Base-by-base conservation (phyloP, 1,140 invertebrate genomes). In the Hermetia illucens region DNA sequence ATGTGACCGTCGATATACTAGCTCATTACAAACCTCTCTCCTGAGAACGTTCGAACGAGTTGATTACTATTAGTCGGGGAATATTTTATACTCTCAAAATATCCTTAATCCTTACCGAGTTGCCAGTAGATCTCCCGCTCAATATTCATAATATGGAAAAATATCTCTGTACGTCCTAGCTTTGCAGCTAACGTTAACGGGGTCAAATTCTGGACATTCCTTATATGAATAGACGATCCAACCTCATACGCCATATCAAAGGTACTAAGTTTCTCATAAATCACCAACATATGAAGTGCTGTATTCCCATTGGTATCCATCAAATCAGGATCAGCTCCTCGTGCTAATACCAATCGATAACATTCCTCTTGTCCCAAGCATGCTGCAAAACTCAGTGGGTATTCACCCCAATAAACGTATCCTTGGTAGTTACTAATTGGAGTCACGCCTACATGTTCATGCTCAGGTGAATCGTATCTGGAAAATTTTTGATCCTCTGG, bases 341-440 rank as follows among this genome's bases (percentile, higher is more conserved):
- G 80, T 0, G 92, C 88, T 25, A 96, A 58, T 38, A 98, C 85
- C 44, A 98, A 67, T 6, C 94, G 71, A 49, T 94, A 96, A 58
- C 91, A 95, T 59, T 98, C 94, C 57, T 96, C 92, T 65, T 98
- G 94, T 2, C 87, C 87, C 1, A 97, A 67, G 59, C 93, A 97
- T 0, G 93, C 93, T 3, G 94, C 92, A 66, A 98, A 98, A 35
- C 79, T 80, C 10, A 97, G 62, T 0, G 95, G 92, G 67, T 96
- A 98, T 64, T 98, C 93, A 21, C 94, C 94, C 86, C 92, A 97
- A 61, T 98, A 98, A 0, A 95, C 90, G 61, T 95, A 92, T 75
- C 94, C 94, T 52, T 83, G 75, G 59, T 97, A 98, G 67, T 95
- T 91, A 8, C 93, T 98, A 44, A 84, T 73, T 0, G 75, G 66